phyloP scores from a whole-genome alignment of 2,797 vertebrate species.

The Eurystomus glaucurus region DNA sequence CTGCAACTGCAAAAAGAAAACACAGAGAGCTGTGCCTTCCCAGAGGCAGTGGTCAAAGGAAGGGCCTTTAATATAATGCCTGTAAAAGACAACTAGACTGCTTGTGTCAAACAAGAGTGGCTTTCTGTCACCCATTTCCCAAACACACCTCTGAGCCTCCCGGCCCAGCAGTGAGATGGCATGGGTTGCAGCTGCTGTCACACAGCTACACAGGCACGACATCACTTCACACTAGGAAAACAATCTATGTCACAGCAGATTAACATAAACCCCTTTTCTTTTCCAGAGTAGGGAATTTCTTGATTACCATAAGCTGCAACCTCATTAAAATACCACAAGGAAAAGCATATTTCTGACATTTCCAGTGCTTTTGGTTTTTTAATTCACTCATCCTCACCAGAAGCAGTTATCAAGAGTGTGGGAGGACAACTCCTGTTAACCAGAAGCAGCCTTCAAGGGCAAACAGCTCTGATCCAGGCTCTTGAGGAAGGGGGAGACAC shows the following conservation, averaged over 20 bases:
- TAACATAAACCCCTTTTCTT: slow-evolving; percentile 53
- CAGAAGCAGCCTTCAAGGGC: slow-evolving; percentile 59
- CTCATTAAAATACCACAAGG: slow-evolving; percentile 62
- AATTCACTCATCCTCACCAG: slow-evolving; percentile 1
- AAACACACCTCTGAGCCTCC: neutral
- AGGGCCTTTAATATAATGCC: neutral
- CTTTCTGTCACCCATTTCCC: neutral
- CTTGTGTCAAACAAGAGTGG: neutral
- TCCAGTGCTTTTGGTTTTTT: neutral
- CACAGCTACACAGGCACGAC: neutral
- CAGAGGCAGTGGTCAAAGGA: neutral
- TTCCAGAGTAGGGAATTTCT: slow-evolving; percentile 40
- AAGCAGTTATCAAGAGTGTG: slow-evolving; percentile 10
- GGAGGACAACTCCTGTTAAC: slow-evolving; percentile 53
- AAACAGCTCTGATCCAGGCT: slow-evolving; percentile 38
- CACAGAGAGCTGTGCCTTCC: neutral
- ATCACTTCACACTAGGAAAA: slow-evolving; percentile 40
- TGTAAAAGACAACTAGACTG: neutral
- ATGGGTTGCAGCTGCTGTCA: neutral
- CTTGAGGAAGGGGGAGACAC: neutral
- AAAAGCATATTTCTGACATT: slow-evolving; percentile 53
- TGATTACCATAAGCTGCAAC: slow-evolving; percentile 67
- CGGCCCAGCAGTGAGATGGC: neutral
- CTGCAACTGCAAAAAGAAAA: neutral
- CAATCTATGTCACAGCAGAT: slow-evolving; percentile 49